Base-by-base conservation (phyloP, 2,888 invertebrate genomes). In the Unio delphinus region DNA sequence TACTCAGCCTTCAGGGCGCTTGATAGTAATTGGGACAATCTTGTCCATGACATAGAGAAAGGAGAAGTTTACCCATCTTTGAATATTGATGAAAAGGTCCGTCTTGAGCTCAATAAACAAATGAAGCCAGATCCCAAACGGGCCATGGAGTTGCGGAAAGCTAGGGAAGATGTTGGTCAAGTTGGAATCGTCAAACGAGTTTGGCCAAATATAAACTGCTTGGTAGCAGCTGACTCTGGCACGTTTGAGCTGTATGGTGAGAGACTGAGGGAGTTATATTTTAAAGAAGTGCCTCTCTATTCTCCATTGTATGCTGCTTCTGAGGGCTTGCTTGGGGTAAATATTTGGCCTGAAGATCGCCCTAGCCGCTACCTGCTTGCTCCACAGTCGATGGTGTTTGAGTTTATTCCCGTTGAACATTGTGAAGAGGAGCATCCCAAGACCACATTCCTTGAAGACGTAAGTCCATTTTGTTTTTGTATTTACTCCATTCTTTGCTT, bases 301-400 rank as follows among this genome's bases (percentile, higher is more conserved):
- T 88, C 88, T 0, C 87, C 89, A 0, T 69, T 88, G 23, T 89
- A 89, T 80, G 88, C 86, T 23, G 89, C 89, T 11, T 89, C 89
- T 20, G 90, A 90, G 69, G 89, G 86, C n/a, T 70, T 86, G 20
- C 65, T 86, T 20, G 86, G 86, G 4, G 68, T 86, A 23, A 85
- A 86, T 62, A 82, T 86, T 62, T 86, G 86, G 85, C 85, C 85
- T 4, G 63, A 64, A 18, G 75, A 77, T 15, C 73, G 78, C 55
- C 86, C 86, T 1, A 82, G 82, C 64, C 78, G 75, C 7, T 89
- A 88, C 70, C 69, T 89, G 64, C 80, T 89, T 59, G 76, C 83
- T 18, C 88, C 87, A 6, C 70, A 76, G 3, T 81, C 85, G 45
- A 87, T 88, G 83, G 88, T 89, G 78, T 89, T 81, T 75, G 89